Conservation (phyloP, 2,113 vertebrate genomes). For the Trogon melanurus region DNA sequence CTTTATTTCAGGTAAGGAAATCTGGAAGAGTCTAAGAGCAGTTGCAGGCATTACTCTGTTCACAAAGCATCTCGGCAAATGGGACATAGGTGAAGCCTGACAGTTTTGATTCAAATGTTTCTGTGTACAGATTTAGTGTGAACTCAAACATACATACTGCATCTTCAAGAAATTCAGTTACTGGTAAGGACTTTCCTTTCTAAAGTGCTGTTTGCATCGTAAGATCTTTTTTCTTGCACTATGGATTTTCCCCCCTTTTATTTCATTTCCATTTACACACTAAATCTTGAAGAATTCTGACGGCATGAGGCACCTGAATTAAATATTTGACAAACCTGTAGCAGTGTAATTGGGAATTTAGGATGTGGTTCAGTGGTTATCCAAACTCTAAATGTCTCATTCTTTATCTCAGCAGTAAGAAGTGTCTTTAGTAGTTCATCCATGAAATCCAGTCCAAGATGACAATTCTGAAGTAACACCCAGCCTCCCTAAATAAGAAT, state of each 20-base stretch:
- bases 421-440: constrained; percentile 77
- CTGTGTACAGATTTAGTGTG: background rate
- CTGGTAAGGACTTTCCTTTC: background rate
- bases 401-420: constrained; percentile 56
- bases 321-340: constrained; percentile 74
- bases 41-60: background rate
- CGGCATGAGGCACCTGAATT: background rate
- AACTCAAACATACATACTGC: background rate
- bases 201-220: background rate
- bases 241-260: background rate
- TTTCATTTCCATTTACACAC: background rate
- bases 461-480: constrained; percentile 82
- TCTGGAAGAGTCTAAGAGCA: background rate
- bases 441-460: constrained; percentile 81
- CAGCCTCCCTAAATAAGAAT: constrained; percentile 75
- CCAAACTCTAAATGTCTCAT: constrained; percentile 77
- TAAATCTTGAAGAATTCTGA: background rate
- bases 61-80: background rate
- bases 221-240: background rate
- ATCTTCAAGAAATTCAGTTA: background rate
- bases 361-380: constrained; percentile 79
- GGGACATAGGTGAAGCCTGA: background rate
- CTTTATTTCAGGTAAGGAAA: background rate
- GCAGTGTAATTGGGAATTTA: constrained; percentile 78
- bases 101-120: background rate